A percentile compares a stretch with the other conserved stretches of the same genome.
Conservation (phyloP, 2,797 vertebrate species). For the Crax fasciolata region DNA sequence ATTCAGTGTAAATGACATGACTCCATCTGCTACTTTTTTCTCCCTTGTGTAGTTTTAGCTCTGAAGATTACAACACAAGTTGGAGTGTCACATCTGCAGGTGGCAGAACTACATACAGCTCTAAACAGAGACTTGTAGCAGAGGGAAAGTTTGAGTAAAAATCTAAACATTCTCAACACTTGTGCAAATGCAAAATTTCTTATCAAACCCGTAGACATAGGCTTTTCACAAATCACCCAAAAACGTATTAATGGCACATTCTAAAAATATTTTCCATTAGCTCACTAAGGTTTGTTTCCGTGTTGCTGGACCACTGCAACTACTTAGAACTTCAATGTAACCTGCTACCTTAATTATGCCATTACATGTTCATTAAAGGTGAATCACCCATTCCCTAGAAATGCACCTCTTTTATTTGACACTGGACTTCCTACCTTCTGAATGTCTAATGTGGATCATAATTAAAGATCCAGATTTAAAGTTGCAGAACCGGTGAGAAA, state of each 20-base stretch:
- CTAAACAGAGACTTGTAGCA: not conserved
- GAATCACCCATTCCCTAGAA: not conserved
- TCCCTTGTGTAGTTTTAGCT: constrained; percentile 5
- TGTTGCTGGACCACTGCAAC: not conserved
- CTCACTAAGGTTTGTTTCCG: not conserved
- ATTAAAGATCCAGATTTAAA: not conserved
- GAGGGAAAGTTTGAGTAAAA: not conserved
- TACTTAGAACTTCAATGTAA: not conserved
- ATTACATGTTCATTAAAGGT: not conserved
- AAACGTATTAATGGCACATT: not conserved
- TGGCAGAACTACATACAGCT: not conserved
- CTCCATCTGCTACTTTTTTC: constrained; percentile 47
- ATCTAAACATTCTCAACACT: not conserved
- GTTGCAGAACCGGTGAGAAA: not conserved
- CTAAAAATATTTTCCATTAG: not conserved
- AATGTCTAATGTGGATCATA: not conserved
- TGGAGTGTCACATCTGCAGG: constrained; percentile 3
- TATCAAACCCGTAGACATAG: not conserved
- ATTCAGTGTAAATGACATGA: constrained; percentile 32
- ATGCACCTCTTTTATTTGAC: accelerated
- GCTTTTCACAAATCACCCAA: not conserved
- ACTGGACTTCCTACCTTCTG: not conserved
- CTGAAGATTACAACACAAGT: not conserved
- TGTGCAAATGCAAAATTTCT: not conserved
- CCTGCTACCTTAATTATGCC: not conserved